Evolutionary conservation across 2,113 vertebrate genomes (phyloP), one percentile per base, ranked within the genome.

Genomic region (Ursus arctos): DNA sequence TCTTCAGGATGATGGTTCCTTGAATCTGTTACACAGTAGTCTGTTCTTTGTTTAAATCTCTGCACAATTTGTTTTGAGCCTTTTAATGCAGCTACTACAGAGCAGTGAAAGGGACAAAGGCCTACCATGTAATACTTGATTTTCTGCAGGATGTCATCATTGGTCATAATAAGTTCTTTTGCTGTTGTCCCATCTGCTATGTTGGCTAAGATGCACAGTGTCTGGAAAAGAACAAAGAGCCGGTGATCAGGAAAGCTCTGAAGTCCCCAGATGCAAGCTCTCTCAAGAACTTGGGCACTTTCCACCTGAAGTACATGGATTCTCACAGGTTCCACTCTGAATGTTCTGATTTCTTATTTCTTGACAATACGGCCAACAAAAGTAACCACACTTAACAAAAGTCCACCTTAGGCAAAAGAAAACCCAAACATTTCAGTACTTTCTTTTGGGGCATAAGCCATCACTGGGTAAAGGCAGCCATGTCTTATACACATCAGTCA

Each of bases 91-190:
- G 96, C 97, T 72, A 65, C n/a, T 4, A 59, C 33, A 77, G n/a
- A 97, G 59, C 49, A 53, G 28, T 28, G 36, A 80, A 86, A 92
- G 82, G 18, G 92, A 87, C 77, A 90, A 53, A 53, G 71, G 53
- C 99, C 89, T 99, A 99, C 99, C 99, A 99, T 99, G 96, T 99
- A 99, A 98, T 99, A 99, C 98, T 99, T 99, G 98, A 99, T 99
- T 99, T 99, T 99, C 99, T 99, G 99, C 71, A 99, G 99, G 97
- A 99, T 99, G 98, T 99, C 99, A 86, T 99, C 99, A 93, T 99
- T 99, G 97, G 99, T 99, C 99, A 99, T 99, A 97, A 99, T 99
- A 86, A 99, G 99, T 26, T 99, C 99, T 98, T 99, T 99, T 96
- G 99, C 99, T 57, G 99, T 99, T 10, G 99, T 99, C 96, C 99